Conservation (phyloP, 2,113 vertebrate species). For the Xyrauchen texanus region DNA sequence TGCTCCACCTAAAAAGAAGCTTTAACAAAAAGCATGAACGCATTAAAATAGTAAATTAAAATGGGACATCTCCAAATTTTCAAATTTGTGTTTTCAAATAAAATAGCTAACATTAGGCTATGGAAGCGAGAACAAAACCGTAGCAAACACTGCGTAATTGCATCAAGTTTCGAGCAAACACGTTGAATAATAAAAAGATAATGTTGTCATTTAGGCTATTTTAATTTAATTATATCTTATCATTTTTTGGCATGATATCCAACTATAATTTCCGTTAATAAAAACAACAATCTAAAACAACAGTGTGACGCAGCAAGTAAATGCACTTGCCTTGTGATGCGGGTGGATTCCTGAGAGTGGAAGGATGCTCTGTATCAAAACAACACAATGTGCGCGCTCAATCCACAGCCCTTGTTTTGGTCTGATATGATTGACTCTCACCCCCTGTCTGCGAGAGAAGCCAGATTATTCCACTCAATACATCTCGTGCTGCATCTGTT, state of each 20-base stretch:
- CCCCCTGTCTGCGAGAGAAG: slow-evolving; percentile 38
- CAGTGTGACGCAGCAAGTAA: slow-evolving; percentile 51
- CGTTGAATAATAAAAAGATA: too few relatives aligned
- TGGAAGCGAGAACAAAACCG: neutral
- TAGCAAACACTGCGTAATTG: neutral
- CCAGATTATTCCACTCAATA: neutral
- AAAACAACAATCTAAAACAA: neutral
- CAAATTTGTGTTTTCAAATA: neutral
- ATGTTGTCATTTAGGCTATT: too few relatives aligned
- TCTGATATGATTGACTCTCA: slow-evolving; percentile 20
- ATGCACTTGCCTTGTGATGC: slow-evolving; percentile 47
- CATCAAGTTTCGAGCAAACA: neutral
- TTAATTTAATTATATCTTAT: too few relatives aligned
- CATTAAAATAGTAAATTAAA: neutral
- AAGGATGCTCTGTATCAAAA: slow-evolving; percentile 27
- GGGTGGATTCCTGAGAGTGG: slow-evolving; percentile 1
- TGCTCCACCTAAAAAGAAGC: slow-evolving; percentile 2
- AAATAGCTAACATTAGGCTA: neutral
- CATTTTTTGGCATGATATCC: too few relatives aligned
- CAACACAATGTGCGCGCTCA: neutral
- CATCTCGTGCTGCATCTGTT: slow-evolving; percentile 12
- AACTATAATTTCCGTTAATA: neutral
- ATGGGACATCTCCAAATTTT: neutral
- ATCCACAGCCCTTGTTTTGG: slow-evolving; percentile 29
- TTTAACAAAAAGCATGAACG: neutral